Evolutionary conservation across 1,140 invertebrate species (phyloP).

Genomic region (Ostrea edulis): DNA sequence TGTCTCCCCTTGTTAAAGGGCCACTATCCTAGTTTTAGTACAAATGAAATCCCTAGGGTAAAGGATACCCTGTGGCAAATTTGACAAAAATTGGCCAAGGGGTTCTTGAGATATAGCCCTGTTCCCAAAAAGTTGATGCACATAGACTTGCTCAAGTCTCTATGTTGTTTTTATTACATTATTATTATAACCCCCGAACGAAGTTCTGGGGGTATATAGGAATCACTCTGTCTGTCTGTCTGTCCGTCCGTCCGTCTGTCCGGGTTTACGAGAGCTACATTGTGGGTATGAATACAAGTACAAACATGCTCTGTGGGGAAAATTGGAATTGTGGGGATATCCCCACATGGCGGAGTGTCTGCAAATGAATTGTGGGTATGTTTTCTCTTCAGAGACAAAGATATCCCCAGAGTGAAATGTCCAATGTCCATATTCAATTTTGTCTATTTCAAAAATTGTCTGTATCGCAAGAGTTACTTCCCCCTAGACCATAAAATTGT

Average conservation of each 20-base stretch:
- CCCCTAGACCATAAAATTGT: background rate
- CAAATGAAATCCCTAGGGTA: too few species aligned
- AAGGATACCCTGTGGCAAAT: too few species aligned
- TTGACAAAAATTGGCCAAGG: too few species aligned
- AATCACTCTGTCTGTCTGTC: too few species aligned
- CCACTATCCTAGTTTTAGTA: too few species aligned
- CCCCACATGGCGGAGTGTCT: background rate
- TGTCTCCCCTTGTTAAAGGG: too few species aligned
- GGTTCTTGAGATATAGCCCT: too few species aligned
- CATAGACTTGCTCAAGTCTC: too few species aligned
- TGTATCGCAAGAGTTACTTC: background rate
- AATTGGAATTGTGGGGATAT: background rate
- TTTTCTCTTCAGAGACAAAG: background rate
- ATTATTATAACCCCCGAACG: too few species aligned
- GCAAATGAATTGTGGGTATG: background rate
- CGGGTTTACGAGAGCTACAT: slow-evolving; percentile 19
- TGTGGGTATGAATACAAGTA: background rate
- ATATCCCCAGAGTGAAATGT: background rate
- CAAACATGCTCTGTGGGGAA: slow-evolving; percentile 12
- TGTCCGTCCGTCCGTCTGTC: background rate
- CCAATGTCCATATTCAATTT: background rate
- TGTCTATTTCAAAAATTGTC: background rate
- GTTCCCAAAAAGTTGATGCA: too few species aligned
- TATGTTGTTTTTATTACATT: too few species aligned
- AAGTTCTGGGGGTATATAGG: too few species aligned